phyloP scores from a whole-genome alignment of 2,113 vertebrate genomes.

The Lipophrys pholis region DNA sequence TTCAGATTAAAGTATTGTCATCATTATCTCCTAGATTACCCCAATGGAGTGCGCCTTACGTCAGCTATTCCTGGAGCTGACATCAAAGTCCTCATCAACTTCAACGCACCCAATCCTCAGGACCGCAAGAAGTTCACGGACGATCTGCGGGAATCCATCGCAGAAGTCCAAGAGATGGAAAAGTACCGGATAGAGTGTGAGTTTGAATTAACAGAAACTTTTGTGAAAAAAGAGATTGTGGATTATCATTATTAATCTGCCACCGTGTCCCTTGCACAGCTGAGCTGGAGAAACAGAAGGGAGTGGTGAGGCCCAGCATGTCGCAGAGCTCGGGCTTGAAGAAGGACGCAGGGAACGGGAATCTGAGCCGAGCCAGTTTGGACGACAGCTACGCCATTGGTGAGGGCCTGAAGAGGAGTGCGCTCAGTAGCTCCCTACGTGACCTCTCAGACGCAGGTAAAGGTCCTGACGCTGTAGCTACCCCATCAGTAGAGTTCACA shows the following conservation, averaged over 20 bases:
- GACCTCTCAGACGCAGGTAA: constrained; percentile 98
- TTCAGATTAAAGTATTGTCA: background rate
- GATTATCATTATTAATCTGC: no score
- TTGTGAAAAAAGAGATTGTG: no score
- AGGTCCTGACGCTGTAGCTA: constrained; percentile 7
- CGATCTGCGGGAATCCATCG: constrained; percentile 94
- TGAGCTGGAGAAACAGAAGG: constrained; percentile 97
- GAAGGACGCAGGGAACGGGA: constrained; percentile 91
- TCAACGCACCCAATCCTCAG: constrained; percentile 98
- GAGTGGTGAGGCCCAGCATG: constrained; percentile 91
- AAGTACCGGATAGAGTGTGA: constrained; percentile 98
- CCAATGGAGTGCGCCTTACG: constrained; percentile 94
- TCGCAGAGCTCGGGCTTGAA: constrained; percentile 92
- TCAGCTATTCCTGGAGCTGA: constrained; percentile 95
- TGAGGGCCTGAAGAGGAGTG: constrained; percentile 94
- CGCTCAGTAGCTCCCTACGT: constrained; percentile 95
- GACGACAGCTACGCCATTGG: constrained; percentile 94
- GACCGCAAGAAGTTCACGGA: constrained; percentile 98
- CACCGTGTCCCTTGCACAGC: constrained; percentile 78
- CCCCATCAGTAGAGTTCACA: constrained; percentile 21
- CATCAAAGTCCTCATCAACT: constrained; percentile 96
- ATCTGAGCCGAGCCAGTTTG: constrained; percentile 89
- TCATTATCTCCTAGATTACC: constrained; percentile 87
- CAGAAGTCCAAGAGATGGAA: constrained; percentile 99
- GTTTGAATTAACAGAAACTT: constrained; percentile 48